Evolutionary conservation across 92 coral and sea anemone genomes (phyloP), one percentile per base, ranked within the genome.

Genomic region (Epizoanthus stellaris): DNA sequence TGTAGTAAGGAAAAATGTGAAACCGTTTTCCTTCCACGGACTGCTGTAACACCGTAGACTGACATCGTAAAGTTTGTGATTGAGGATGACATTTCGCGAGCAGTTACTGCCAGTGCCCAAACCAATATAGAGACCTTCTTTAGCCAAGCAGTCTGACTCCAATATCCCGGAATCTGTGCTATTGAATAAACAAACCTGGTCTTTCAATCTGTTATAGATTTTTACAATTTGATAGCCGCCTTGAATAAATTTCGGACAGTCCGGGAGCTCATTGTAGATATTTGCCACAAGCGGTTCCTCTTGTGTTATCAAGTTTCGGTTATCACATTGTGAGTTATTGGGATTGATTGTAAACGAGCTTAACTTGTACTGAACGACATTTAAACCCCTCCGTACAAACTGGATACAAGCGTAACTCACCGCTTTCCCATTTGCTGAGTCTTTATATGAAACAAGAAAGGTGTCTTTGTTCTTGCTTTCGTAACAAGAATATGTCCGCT

Each of bases 61-160:
- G 13, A 91, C 45, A n/a, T 89, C 87, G 38, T 21, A 47, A 62
- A 79, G 21, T 8, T 43, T 40, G 36, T 56, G 42, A 36, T 20
- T 57, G 57, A 17, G 56, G 10, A 77, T 56, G 0, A 79, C 43
- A 23, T 43, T 39, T 20, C 52, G 43, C 43, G 82, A 85, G 47
- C 97, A 93, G 67, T 89, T 82, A 21, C 80, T 80, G 8, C 54
- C 21, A 3, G 17, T 34, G 1, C 88, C 80, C 30, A 91, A 69
- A 62, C 87, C 87, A 11, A 93, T 87, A 15, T 72, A 63, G 34
- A 93, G 57, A 73, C 97, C 97, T 20, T 93, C 97, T 84, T 89
- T 89, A 20, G 88, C 86, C 36, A 93, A 21, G 65, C 97, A 93
- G 72, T 93, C 93, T 11, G 97, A 89, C 72, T 93, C 97, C 12